A percentile compares a stretch with the other conserved stretches of the same genome.
Evolutionary conservation across 2,888 invertebrate species (phyloP).

Genomic region (Fragum whitleyi): DNA sequence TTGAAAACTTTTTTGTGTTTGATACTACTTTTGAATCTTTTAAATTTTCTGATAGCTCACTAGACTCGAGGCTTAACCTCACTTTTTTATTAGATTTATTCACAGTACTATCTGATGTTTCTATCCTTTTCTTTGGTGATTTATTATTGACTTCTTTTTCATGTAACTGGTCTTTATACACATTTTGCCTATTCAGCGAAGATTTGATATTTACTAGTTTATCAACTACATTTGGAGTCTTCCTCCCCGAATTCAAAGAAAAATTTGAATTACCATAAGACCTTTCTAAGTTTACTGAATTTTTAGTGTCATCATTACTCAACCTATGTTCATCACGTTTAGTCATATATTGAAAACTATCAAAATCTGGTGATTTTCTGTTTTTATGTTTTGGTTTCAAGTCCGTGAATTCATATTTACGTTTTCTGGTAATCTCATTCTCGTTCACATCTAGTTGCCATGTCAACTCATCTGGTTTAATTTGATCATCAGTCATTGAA

Average conservation of each 20-base stretch:
- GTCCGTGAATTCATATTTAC: conserved; percentile 68
- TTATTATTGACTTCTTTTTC: too few relatives aligned
- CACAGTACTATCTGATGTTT: background rate
- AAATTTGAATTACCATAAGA: too few relatives aligned
- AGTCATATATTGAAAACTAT: background rate
- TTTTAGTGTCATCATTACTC: background rate
- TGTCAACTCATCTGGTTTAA: conserved; percentile 60
- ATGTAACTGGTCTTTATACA: too few relatives aligned
- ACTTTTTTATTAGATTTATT: background rate
- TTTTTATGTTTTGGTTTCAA: conserved; percentile 22
- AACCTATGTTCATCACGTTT: background rate
- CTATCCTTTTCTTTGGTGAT: background rate
- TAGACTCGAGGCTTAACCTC: background rate
- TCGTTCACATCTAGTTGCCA: conserved; percentile 72
- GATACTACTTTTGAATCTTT: too few relatives aligned
- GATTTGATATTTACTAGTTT: too few relatives aligned
- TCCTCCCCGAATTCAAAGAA: too few relatives aligned
- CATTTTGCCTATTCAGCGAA: too few relatives aligned
- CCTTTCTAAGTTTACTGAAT: background rate
- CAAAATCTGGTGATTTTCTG: background rate
- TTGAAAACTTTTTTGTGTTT: too few relatives aligned
- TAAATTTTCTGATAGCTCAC: background rate
- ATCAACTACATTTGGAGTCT: too few relatives aligned
- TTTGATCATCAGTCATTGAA: background rate
- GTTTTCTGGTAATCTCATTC: conserved; percentile 61